Conservation (phyloP, 2,113 vertebrate species). For the Nothoprocta perdicaria region DNA sequence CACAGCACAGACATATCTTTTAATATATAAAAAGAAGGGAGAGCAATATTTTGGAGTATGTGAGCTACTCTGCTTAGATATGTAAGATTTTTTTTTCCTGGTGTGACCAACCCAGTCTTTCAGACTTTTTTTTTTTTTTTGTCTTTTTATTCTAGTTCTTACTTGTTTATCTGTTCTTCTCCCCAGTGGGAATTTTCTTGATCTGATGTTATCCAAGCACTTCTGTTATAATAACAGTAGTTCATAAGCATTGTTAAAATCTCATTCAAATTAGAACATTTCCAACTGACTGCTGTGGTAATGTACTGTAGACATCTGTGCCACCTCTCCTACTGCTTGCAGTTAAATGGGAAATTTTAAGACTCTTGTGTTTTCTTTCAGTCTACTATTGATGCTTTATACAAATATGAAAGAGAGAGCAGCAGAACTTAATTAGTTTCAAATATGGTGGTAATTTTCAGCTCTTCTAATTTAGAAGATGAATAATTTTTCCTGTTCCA, state of each 20-base stretch:
- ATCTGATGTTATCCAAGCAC: not conserved
- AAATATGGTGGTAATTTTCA: not conserved
- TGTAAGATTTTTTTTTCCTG: not conserved
- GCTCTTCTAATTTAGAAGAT: not conserved
- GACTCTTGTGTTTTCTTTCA: not conserved
- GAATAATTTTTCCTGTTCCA: not conserved
- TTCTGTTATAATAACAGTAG: not conserved
- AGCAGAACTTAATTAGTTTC: not conserved
- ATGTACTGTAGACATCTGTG: not conserved
- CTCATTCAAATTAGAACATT: not conserved
- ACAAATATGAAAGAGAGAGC: not conserved
- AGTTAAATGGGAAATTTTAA: not conserved
- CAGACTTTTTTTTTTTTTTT: not conserved
- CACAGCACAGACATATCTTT: not conserved
- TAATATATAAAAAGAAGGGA: not conserved
- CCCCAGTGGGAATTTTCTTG: not conserved
- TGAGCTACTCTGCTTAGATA: not conserved
- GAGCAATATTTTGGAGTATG: fast-evolving
- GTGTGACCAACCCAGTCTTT: not conserved
- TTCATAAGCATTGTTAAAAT: not conserved
- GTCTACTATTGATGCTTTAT: not conserved
- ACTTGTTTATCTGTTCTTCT: not conserved
- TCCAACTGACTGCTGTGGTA: not conserved
- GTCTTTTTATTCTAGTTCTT: not conserved
- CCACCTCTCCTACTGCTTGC: not conserved